Evolutionary conservation across 2,113 vertebrate genomes (phyloP).

Genomic region (Tachuris rubrigastra): DNA sequence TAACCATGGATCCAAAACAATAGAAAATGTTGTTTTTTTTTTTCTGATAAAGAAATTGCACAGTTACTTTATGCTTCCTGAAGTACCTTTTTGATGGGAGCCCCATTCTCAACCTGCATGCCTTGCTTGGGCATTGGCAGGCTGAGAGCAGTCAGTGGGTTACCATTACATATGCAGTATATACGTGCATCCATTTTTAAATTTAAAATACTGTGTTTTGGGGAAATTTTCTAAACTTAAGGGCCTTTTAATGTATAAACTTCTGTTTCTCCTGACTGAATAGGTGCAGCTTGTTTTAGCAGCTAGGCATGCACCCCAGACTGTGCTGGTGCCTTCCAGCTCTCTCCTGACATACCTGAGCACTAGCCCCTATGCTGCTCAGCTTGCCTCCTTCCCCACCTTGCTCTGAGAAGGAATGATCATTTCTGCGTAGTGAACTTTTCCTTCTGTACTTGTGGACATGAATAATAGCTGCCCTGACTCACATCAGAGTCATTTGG

Average conservation of each 20-base stretch:
- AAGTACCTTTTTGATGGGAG: neutral
- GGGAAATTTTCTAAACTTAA: neutral
- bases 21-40: neutral
- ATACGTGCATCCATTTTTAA: fast-evolving
- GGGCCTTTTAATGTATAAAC: neutral
- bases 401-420: neutral
- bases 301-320: neutral
- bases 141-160: neutral
- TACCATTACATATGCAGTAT: neutral
- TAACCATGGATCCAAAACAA: neutral
- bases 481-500: neutral
- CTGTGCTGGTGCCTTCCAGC: neutral
- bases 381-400: neutral
- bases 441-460: neutral
- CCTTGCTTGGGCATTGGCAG: neutral
- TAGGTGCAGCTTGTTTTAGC: neutral
- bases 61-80: neutral
- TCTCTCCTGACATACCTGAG: neutral
- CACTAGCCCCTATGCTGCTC: neutral
- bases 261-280: neutral
- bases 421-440: neutral
- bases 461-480: neutral
- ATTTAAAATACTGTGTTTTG: neutral
- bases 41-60: neutral
- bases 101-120: neutral